Base-by-base conservation (phyloP, 1,140 invertebrate genomes). In the Callitettix versicolor region DNA sequence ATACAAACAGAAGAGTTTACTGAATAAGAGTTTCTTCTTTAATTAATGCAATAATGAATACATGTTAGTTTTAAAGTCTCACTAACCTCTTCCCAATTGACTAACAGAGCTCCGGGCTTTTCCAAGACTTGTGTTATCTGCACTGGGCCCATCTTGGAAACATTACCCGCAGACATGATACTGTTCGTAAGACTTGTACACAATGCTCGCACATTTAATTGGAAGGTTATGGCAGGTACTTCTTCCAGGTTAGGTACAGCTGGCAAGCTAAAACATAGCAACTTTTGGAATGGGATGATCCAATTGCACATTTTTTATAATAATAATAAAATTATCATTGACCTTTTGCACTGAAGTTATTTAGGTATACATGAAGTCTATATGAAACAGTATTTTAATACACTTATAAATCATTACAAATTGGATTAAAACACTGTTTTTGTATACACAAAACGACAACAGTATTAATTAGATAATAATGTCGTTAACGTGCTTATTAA, bases 61-160 rank as follows among this genome's bases (percentile, higher is more conserved):
- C 34, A 7, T n/a, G n/a, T 1, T 12, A 56, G 3, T 14, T 48
- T 15, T 26, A 14, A 3, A 44, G 36, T 21, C 4, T 17, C 38
- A 30, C 46, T 42, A 49, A 60, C 61, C 52, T 63, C 61, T 50
- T 63, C 58, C 61, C 61, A 63, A 38, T 59, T 46, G 0, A 63
- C 56, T 7, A 61, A 38, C 0, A 63, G 52, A 38, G 58, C 61
- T 7, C 61, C 61, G 26, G 61, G 61, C 26, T 63, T 63, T 30
- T 61, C 61, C 17, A 55, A 42, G 15, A 63, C 40, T 9, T 44
- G 21, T 4, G 57, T 53, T 17, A 63, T 18, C 26, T 63, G 61
- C 3, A 63, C 59, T 11, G 61, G 61, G 4, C 61, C 61, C 55
- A 60, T 60, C 17, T 51, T 43, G 14, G 59, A 63, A 7, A 63